These are phyloP conservation scores for Chrysopa pallens DNA, from an alignment of 1,140 invertebrate species.

Conservation along the genomic window DNA sequence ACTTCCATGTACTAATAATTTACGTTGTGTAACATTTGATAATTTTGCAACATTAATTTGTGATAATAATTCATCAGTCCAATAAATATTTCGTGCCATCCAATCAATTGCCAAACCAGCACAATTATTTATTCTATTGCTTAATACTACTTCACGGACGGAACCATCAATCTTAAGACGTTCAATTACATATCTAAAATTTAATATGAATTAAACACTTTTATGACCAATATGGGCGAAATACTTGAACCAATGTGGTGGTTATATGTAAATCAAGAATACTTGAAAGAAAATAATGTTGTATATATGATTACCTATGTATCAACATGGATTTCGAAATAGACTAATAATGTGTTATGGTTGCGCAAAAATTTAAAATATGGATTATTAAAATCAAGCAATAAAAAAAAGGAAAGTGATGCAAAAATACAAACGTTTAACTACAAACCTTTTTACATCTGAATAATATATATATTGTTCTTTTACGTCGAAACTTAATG, in stretches of 20 bases:
- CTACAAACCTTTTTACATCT: conserved; percentile 29
- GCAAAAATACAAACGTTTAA: background rate
- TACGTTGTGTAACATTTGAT: conserved; percentile 26
- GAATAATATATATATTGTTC: conserved; percentile 45
- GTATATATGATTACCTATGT: too few relatives aligned
- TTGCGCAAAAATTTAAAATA: too few relatives aligned
- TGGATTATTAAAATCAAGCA: too few relatives aligned
- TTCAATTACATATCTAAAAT: conserved; percentile 40
- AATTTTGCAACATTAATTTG: conserved; percentile 42
- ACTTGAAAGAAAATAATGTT: too few relatives aligned
- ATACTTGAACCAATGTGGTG: too few relatives aligned
- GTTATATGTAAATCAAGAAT: too few relatives aligned
- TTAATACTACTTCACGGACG: conserved; percentile 37
- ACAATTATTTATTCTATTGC: conserved; percentile 42
- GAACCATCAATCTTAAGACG: conserved; percentile 59
- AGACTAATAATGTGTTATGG: too few relatives aligned
- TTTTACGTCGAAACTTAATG: conserved; percentile 43
- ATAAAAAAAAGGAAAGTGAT: too few relatives aligned
- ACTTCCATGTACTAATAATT: conserved; percentile 31
- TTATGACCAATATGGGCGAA: too few relatives aligned
- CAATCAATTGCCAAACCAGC: conserved; percentile 62
- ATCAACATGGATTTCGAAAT: too few relatives aligned
- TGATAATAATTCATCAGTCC: conserved; percentile 48
- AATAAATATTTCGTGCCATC: conserved; percentile 65
- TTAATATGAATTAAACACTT: conserved; percentile 5